phyloP scores from a whole-genome alignment of 2,888 invertebrate species.

The Diachrysia chrysitis region DNA sequence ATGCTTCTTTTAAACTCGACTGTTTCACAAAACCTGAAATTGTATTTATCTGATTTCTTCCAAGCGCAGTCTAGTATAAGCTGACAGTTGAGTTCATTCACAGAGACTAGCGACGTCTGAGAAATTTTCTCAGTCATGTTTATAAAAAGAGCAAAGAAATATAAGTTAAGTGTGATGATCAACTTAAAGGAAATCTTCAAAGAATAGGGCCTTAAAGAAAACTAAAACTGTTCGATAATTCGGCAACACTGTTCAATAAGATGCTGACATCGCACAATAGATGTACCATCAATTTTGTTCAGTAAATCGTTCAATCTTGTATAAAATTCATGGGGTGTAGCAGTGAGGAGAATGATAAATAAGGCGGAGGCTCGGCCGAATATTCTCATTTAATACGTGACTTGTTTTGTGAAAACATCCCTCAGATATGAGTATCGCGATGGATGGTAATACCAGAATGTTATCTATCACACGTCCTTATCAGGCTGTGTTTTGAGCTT shows the following conservation, averaged over 20 bases:
- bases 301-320: conserved; percentile 89
- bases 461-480: conserved; percentile 84
- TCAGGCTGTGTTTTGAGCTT: conserved; percentile 65
- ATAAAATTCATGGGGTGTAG: conserved; percentile 89
- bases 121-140: background rate
- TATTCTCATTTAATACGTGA: conserved; percentile 90
- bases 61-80: background rate
- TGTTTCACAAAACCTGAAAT: background rate
- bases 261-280: conserved; percentile 84
- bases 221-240: conserved; percentile 61
- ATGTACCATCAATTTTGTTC: conserved; percentile 88
- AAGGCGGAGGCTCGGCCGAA: conserved; percentile 87
- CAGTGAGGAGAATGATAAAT: conserved; percentile 88
- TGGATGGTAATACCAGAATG: conserved; percentile 76
- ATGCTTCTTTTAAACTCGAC: background rate
- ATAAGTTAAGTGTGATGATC: conserved; percentile 26
- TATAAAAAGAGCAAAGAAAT: background rate
- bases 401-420: conserved; percentile 85
- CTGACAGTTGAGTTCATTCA: background rate
- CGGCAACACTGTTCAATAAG: conserved; percentile 75
- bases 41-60: background rate
- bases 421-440: conserved; percentile 84
- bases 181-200: conserved; percentile 38
- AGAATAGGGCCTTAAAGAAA: conserved; percentile 33
- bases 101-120: background rate